phyloP scores from a whole-genome alignment of 2,888 invertebrate species.

The Pterobdella sp. region DNA sequence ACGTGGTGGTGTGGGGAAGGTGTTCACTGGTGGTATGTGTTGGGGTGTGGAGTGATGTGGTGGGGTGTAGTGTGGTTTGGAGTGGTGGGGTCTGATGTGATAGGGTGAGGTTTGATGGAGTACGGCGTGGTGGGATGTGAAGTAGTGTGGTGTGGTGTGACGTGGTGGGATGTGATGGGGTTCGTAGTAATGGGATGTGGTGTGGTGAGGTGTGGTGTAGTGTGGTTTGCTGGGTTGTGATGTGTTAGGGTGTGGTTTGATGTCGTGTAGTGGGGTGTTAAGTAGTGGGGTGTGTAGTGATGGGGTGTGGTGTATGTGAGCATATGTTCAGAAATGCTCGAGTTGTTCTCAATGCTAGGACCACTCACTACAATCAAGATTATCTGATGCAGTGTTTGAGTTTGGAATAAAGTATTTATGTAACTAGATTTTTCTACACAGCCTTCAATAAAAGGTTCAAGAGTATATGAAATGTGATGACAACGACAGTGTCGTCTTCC shows the following conservation, averaged over 20 bases:
- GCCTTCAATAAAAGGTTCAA: no score
- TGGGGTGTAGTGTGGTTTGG: not conserved
- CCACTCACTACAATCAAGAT: no score
- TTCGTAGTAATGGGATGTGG: not conserved
- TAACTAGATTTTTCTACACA: no score
- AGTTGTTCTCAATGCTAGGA: no score
- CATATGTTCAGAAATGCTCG: no score
- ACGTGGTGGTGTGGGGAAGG: not conserved
- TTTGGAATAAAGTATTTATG: no score
- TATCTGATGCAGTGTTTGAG: no score
- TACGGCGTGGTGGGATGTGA: not conserved
- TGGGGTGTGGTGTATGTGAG: not conserved
- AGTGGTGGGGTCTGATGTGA: not conserved
- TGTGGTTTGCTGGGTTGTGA: not conserved
- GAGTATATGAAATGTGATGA: no score
- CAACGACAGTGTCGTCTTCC: no score
- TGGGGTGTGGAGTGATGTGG: not conserved
- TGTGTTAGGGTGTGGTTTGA: not conserved
- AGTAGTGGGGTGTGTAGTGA: not conserved
- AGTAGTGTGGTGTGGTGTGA: not conserved
- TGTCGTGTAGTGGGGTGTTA: not conserved
- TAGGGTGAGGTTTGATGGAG: not conserved
- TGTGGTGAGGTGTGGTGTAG: not conserved
- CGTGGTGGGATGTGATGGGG: not conserved
- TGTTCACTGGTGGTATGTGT: not conserved